A percentile compares a stretch with the other conserved stretches of the same genome.
These are phyloP conservation scores for Busseola fusca DNA, from an alignment of 2,888 invertebrate species.

Conservation along the genomic window DNA sequence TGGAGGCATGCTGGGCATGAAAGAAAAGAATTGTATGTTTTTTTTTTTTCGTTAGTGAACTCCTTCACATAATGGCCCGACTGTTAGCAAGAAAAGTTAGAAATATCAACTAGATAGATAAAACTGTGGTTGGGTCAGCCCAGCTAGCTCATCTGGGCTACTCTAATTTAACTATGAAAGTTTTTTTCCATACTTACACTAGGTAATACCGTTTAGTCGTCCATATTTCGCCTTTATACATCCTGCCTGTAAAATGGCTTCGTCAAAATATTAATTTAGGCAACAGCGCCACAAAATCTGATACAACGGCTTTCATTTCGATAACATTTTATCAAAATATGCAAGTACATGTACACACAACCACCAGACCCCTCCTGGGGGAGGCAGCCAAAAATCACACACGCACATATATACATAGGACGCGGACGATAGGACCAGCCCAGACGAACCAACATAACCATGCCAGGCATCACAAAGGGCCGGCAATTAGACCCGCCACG, in stretches of 20 bases:
- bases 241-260: conserved; percentile 17
- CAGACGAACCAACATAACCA: conserved; percentile 56
- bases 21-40: background rate
- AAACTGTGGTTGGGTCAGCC: background rate
- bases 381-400: conserved; percentile 48
- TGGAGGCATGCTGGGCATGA: background rate
- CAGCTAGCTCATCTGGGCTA: background rate
- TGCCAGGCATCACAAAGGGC: conserved; percentile 50
- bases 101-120: too few relatives aligned
- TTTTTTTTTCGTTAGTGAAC: background rate
- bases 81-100: background rate
- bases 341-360: conserved; percentile 23
- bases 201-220: background rate
- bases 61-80: background rate
- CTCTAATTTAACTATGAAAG: background rate
- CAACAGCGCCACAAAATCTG: conserved; percentile 13
- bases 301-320: conserved; percentile 19
- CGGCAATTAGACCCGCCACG: conserved; percentile 64
- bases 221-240: conserved; percentile 5
- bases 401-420: conserved; percentile 21
- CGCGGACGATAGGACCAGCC: conserved; percentile 22
- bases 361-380: conserved; percentile 40
- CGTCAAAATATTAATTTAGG: conserved; percentile 37
- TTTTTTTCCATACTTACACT: background rate
- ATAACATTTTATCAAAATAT: conserved; percentile 40